A percentile compares a stretch with the other conserved stretches of the same genome.
Conservation (phyloP, 2,888 invertebrate species). For the Melieria crassipennis region DNA sequence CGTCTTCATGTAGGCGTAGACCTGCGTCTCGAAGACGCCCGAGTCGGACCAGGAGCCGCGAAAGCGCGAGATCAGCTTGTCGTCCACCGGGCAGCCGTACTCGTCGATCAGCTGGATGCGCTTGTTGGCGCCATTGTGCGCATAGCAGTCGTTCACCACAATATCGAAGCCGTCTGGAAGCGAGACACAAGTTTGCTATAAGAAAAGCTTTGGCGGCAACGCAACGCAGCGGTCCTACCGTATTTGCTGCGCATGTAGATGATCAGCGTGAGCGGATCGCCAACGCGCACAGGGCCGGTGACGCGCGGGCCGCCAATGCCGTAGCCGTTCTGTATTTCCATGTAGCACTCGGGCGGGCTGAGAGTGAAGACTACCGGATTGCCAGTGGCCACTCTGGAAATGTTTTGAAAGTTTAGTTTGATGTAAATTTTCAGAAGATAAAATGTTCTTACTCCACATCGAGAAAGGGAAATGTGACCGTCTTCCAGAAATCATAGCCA, state of each 20-base stretch:
- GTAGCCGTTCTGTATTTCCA: constrained; percentile 94
- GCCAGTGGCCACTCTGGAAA: constrained; percentile 85
- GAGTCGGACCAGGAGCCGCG: constrained; percentile 93
- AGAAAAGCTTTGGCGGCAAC: background rate
- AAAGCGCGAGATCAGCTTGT: constrained; percentile 90
- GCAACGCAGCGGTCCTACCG: constrained; percentile 70
- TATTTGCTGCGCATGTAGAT: constrained; percentile 96
- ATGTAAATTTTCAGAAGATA: constrained; percentile 35
- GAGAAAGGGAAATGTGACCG: constrained; percentile 92
- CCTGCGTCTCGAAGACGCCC: constrained; percentile 91
- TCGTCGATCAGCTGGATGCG: constrained; percentile 92
- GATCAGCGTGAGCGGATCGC: constrained; percentile 89
- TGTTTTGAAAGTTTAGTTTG: constrained; percentile 41
- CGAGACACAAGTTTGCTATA: background rate
- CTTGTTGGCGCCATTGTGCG: constrained; percentile 93
- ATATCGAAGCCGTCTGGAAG: constrained; percentile 89
- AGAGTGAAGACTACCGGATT: constrained; percentile 93
- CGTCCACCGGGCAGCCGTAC: constrained; percentile 92
- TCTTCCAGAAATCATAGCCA: constrained; percentile 97
- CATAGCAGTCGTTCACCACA: constrained; percentile 92
- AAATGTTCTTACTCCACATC: constrained; percentile 86
- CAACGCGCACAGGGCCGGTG: constrained; percentile 89
- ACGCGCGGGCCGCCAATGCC: constrained; percentile 87
- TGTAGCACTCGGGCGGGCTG: constrained; percentile 93
- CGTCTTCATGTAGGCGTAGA: constrained; percentile 95